These are phyloP conservation scores for Macrotis lagotis DNA, from an alignment of 2,113 vertebrate genomes.

Conservation along the genomic window DNA sequence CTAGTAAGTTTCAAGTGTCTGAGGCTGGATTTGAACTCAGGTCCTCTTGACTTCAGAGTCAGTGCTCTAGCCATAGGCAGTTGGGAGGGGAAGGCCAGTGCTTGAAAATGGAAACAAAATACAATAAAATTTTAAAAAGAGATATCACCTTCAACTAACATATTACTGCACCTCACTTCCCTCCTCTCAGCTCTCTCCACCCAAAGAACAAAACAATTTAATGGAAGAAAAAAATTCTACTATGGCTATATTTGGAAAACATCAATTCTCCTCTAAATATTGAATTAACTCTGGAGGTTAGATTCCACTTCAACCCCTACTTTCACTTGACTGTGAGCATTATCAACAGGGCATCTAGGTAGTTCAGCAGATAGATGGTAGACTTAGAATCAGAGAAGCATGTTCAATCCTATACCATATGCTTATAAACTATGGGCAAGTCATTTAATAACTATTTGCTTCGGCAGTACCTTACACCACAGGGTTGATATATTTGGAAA, in stretches of 20 bases:
- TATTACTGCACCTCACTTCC: background rate
- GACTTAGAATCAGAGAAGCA: too few relatives aligned
- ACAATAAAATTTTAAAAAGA: background rate
- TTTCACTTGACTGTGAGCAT: background rate
- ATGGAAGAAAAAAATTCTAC: background rate
- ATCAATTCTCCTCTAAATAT: conserved; percentile 10
- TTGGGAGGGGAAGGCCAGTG: background rate
- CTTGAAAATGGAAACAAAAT: background rate
- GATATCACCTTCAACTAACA: background rate
- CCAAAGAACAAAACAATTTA: background rate
- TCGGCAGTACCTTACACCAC: background rate
- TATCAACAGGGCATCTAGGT: too few relatives aligned
- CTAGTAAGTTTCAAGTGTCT: too few relatives aligned
- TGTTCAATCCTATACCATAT: too few relatives aligned
- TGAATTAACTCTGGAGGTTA: background rate
- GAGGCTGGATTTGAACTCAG: too few relatives aligned
- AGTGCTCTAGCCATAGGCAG: too few relatives aligned
- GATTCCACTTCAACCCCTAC: background rate
- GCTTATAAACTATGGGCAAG: too few relatives aligned
- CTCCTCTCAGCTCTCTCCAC: too few relatives aligned
- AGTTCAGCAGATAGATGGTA: background rate
- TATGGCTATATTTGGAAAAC: background rate
- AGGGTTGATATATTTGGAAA: background rate
- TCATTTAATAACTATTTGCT: too few relatives aligned
- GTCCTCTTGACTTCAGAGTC: too few relatives aligned